These are phyloP conservation scores for Acronicta leporina DNA, from an alignment of 2,888 invertebrate genomes.

Conservation along the genomic window DNA sequence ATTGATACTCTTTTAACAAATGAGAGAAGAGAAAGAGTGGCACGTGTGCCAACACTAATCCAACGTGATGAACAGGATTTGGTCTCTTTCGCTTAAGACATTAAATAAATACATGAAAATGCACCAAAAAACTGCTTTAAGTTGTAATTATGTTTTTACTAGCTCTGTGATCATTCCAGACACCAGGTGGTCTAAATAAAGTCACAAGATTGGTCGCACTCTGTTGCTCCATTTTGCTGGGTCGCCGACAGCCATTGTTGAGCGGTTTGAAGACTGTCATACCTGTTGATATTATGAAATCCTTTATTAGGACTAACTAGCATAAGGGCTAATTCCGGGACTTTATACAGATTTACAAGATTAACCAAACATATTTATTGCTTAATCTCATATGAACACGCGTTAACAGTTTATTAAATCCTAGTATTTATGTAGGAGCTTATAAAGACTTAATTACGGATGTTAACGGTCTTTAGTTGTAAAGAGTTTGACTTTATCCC, in stretches of 20 bases:
- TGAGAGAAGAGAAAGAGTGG: too few relatives aligned
- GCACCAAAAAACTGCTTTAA: background rate
- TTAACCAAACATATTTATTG: conserved; percentile 14
- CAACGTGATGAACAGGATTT: too few relatives aligned
- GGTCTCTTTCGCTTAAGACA: too few relatives aligned
- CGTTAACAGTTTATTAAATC: background rate
- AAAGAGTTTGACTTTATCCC: too few relatives aligned
- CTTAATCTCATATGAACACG: background rate
- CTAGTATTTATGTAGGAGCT: background rate
- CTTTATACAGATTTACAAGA: conserved; percentile 2
- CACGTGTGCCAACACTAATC: too few relatives aligned
- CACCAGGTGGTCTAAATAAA: conserved; percentile 28
- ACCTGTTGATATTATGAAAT: conserved; percentile 41
- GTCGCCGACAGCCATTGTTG: conserved; percentile 16
- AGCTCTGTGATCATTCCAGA: conserved; percentile 8
- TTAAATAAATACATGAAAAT: too few relatives aligned
- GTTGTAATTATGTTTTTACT: background rate
- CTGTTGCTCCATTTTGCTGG: conserved; percentile 14
- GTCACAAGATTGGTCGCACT: background rate
- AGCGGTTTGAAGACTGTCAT: conserved; percentile 29
- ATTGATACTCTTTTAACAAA: too few relatives aligned
- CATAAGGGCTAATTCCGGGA: conserved; percentile 15
- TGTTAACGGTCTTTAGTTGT: too few relatives aligned
- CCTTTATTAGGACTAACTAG: conserved; percentile 25
- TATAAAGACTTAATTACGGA: background rate